Percentiles rank a stretch among this genome's conserved stretches.
These are phyloP conservation scores for Spinus pinus DNA, from an alignment of 2,797 vertebrate genomes.

Conservation along the genomic window DNA sequence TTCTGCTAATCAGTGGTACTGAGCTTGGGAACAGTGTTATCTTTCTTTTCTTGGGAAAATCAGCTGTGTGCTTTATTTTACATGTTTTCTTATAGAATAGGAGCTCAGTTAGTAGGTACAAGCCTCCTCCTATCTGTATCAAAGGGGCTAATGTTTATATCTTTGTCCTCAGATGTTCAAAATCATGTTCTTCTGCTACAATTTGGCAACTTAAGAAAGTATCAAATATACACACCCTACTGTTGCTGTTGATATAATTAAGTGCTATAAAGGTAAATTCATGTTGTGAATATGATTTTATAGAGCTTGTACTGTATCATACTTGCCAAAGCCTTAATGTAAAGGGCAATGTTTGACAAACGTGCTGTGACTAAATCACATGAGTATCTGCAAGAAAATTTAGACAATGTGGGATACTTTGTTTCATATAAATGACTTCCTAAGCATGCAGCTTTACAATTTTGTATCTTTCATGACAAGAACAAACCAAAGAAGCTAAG, in stretches of 20 bases:
- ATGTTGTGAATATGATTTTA: neutral
- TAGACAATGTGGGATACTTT: neutral
- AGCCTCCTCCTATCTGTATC: neutral
- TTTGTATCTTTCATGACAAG: neutral
- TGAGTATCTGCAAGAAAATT: neutral
- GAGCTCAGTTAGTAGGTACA: slow-evolving; percentile 4
- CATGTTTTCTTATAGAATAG: neutral
- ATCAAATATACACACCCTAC: neutral
- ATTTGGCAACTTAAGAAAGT: neutral
- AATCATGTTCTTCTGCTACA: neutral
- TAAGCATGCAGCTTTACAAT: neutral
- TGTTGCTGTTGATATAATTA: neutral
- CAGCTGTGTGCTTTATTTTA: slow-evolving; percentile 42
- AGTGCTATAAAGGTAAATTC: neutral
- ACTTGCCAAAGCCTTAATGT: neutral
- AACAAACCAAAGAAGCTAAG: neutral
- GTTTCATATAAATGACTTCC: neutral
- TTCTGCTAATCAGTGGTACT: slow-evolving; percentile 47
- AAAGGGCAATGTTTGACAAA: neutral
- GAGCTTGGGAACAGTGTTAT: slow-evolving; percentile 60
- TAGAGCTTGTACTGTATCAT: neutral
- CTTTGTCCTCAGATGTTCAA: neutral
- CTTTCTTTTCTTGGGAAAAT: slow-evolving; percentile 65
- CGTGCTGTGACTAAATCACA: neutral
- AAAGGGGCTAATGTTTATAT: neutral